A percentile compares a stretch with the other conserved stretches of the same genome.
Conservation (phyloP, 2,797 vertebrate species). For the Australoheros facetus region DNA sequence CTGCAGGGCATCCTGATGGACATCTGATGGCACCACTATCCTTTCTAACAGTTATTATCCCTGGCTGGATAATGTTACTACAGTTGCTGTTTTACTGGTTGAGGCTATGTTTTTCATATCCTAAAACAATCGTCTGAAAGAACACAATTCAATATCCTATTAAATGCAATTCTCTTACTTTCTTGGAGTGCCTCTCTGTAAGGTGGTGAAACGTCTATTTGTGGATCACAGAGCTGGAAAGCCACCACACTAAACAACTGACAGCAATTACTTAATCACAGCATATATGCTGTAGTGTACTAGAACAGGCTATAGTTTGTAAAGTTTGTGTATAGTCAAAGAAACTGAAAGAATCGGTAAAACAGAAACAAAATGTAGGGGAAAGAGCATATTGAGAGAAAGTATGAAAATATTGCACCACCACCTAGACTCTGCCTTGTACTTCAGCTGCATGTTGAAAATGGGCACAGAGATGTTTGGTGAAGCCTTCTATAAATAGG, state of each 20-base stretch:
- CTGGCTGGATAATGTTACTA: neutral
- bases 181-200: constrained; percentile 28
- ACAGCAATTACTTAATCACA: constrained; percentile 60
- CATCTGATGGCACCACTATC: neutral
- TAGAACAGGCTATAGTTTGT: constrained; percentile 19
- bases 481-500: constrained; percentile 78
- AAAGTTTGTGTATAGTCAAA: neutral
- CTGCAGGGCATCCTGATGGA: constrained; percentile 10
- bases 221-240: constrained; percentile 51
- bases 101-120: constrained; percentile 2
- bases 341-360: neutral
- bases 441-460: constrained; percentile 50
- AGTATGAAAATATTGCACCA: constrained; percentile 15
- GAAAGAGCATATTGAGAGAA: neutral
- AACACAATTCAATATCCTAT: constrained; percentile 25
- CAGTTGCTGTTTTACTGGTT: neutral
- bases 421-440: constrained; percentile 30
- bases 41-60: neutral
- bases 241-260: constrained; percentile 49
- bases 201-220: constrained; percentile 62
- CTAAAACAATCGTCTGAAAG: constrained; percentile 12
- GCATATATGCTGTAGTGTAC: constrained; percentile 2
- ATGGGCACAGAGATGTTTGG: constrained; percentile 60
- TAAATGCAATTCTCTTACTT: constrained; percentile 43
- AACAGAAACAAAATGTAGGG: neutral